Evolutionary conservation across 2,797 vertebrate genomes (phyloP).

Genomic region (Bradypodion pumilum): DNA sequence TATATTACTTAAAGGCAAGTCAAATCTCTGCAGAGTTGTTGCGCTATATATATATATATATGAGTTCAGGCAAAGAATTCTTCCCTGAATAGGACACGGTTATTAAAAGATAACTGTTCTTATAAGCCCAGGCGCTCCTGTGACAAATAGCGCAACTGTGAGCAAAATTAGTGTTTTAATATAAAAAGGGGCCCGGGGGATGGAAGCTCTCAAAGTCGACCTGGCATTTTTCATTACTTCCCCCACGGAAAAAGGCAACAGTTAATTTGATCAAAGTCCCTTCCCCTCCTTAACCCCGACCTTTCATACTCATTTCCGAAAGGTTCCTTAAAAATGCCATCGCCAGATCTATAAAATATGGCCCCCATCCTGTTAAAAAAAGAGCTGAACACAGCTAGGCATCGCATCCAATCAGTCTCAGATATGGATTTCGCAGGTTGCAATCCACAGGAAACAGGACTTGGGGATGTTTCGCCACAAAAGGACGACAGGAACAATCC

Average conservation of each 20-base stretch:
- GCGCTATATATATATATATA: too few relatives aligned
- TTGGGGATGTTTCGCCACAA: neutral
- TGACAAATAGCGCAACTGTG: slow-evolving; percentile 19
- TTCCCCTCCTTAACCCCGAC: slow-evolving; percentile 25
- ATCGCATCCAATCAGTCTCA: slow-evolving; percentile 45
- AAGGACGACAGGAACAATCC: neutral
- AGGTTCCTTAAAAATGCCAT: slow-evolving; percentile 42
- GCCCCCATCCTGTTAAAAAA: slow-evolving; percentile 47
- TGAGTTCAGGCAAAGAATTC: neutral
- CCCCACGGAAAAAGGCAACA: slow-evolving; percentile 21
- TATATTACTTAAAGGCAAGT: slow-evolving; percentile 24
- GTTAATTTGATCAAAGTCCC: slow-evolving; percentile 5
- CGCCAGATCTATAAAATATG: slow-evolving; percentile 30
- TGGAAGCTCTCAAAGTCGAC: slow-evolving; percentile 23
- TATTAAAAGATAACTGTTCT: slow-evolving; percentile 37
- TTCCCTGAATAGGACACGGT: neutral
- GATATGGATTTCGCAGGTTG: neutral
- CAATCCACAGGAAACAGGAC: neutral
- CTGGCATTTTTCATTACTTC: slow-evolving; percentile 41
- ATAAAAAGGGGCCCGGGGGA: slow-evolving; percentile 28
- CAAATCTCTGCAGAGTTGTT: slow-evolving; percentile 10
- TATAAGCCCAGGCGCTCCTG: slow-evolving; percentile 9
- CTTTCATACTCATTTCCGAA: slow-evolving; percentile 47
- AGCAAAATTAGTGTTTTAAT: slow-evolving; percentile 45
- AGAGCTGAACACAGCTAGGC: slow-evolving; percentile 37